A percentile compares a stretch with the other conserved stretches of the same genome.
phyloP scores from a whole-genome alignment of 2,888 invertebrate genomes.

The Masnerella sp. region DNA sequence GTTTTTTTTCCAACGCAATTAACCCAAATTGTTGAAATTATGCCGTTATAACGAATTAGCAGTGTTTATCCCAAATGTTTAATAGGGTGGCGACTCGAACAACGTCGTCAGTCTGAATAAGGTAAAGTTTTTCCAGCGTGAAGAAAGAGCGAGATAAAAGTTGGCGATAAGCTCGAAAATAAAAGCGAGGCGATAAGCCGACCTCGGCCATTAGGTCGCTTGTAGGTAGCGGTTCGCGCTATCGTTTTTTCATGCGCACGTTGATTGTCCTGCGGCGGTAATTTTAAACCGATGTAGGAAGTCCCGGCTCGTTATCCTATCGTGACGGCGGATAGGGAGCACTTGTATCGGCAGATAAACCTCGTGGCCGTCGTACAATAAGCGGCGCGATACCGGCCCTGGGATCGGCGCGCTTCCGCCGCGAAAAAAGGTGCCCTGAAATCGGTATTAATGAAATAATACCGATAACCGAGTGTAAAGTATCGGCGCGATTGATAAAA shows the following conservation, averaged over 20 bases:
- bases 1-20: no score
- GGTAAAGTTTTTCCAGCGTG: slow-evolving; percentile 35
- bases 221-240: slow-evolving; percentile 61
- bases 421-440: not conserved
- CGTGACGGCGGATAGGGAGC: slow-evolving; percentile 68
- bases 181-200: slow-evolving; percentile 58
- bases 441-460: slow-evolving; percentile 33
- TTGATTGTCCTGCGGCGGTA: slow-evolving; percentile 69
- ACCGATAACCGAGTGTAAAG: slow-evolving; percentile 19
- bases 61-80: no score
- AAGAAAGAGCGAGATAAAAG: slow-evolving; percentile 47
- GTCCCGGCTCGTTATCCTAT: slow-evolving; percentile 71
- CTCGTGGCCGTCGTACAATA: slow-evolving; percentile 61
- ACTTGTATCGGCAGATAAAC: slow-evolving; percentile 57
- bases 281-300: slow-evolving; percentile 71
- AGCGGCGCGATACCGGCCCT: slow-evolving; percentile 48
- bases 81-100: slow-evolving; percentile 35
- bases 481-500: slow-evolving; percentile 12
- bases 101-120: slow-evolving; percentile 52
- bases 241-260: slow-evolving; percentile 59
- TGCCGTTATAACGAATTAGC: no score
- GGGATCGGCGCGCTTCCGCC: not conserved
- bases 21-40: no score
- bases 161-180: slow-evolving; percentile 47
- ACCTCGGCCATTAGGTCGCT: slow-evolving; percentile 58